Percentiles rank a stretch among this genome's conserved stretches.
Conservation (phyloP, 1,140 invertebrate genomes). For the Delia radicum region DNA sequence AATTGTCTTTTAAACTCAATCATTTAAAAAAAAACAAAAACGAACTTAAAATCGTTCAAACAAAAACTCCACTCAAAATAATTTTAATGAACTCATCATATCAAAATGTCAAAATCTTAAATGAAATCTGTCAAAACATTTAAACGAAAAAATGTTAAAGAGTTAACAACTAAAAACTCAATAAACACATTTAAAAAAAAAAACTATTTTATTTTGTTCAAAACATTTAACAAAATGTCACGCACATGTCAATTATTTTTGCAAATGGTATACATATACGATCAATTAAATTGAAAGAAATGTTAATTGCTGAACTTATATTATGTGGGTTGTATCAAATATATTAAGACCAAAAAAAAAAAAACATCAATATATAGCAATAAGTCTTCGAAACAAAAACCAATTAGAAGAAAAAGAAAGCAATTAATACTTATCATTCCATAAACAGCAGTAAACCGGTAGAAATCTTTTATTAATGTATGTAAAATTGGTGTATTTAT, state of each 20-base stretch:
- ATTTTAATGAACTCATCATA: conserved; percentile 21
- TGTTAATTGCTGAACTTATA: conserved; percentile 3
- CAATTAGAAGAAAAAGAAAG: conserved; percentile 18
- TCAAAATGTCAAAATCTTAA: conserved; percentile 24
- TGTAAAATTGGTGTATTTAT: too few relatives aligned
- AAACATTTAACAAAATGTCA: conserved; percentile 10
- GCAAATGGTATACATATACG: conserved; percentile 16
- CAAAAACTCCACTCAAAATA: not conserved
- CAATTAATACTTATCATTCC: not conserved
- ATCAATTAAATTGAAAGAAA: conserved; percentile 10
- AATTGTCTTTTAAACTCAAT: conserved; percentile 10
- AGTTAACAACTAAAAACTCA: not conserved
- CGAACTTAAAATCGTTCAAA: not conserved
- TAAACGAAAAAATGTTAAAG: conserved; percentile 11
- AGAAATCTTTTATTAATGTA: too few relatives aligned
- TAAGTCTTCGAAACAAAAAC: not conserved
- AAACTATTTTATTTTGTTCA: not conserved
- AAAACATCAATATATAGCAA: not conserved
- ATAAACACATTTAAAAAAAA: not conserved
- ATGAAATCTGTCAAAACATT: conserved; percentile 20
- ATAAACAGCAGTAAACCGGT: not conserved
- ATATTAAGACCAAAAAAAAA: not conserved
- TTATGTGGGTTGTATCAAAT: conserved; percentile 5
- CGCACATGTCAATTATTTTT: conserved; percentile 22
- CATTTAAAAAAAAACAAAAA: not conserved